A percentile compares a stretch with the other conserved stretches of the same genome.
phyloP scores from a whole-genome alignment of 2,113 vertebrate species.

The Rana temporaria region DNA sequence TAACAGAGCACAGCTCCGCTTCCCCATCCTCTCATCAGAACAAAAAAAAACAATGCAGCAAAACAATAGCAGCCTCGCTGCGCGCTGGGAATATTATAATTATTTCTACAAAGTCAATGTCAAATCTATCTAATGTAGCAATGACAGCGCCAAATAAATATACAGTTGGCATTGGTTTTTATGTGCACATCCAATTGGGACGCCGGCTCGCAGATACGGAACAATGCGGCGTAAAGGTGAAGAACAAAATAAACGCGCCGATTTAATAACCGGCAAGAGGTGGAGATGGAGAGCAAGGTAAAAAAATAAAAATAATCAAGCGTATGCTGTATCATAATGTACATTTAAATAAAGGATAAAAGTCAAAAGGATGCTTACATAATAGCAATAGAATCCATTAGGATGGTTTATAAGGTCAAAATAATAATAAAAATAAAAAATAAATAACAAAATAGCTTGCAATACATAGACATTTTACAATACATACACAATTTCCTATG shows the following conservation, averaged over 20 bases:
- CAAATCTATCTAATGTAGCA: constrained; percentile 24
- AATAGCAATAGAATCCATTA: too few relatives aligned
- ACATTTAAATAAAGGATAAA: too few relatives aligned
- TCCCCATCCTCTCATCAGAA: background rate
- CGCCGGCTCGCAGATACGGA: background rate
- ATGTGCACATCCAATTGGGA: constrained; percentile 17
- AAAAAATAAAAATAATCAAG: too few relatives aligned
- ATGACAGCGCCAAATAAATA: constrained; percentile 20
- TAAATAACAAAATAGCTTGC: too few relatives aligned
- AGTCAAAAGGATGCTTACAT: too few relatives aligned
- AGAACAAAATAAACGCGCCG: constrained; percentile 14
- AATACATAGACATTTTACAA: too few relatives aligned
- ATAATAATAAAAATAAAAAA: too few relatives aligned
- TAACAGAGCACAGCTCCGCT: background rate
- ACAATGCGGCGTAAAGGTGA: constrained; percentile 7
- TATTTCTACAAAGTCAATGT: constrained; percentile 32
- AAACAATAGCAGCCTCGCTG: constrained; percentile 4
- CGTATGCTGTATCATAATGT: too few relatives aligned
- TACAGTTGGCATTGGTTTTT: constrained; percentile 42
- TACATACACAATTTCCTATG: too few relatives aligned
- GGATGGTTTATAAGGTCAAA: too few relatives aligned
- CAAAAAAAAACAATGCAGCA: constrained; percentile 17
- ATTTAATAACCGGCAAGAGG: constrained; percentile 19
- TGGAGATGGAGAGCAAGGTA: background rate
- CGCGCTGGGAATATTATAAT: constrained; percentile 31